Evolutionary conservation across 2,888 invertebrate species (phyloP), one percentile per base, ranked within the genome.

Genomic region (Synanthedon andrenaeformis): DNA sequence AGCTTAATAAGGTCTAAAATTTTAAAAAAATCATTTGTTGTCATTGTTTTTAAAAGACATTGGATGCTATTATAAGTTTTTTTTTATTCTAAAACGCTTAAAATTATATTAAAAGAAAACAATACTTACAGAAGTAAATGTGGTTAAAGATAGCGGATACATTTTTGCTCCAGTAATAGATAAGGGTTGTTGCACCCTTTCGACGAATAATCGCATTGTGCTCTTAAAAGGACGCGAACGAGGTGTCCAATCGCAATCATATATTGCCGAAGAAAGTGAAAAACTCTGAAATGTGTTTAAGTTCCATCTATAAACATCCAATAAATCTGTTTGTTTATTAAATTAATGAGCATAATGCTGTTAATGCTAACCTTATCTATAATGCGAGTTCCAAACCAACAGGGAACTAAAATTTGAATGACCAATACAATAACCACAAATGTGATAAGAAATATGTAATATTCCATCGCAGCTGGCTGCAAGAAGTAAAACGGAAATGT

Each of bases 51-150:
- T 17, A 17, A 17, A 17, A 17, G 17, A 23, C 1, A 23, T 23
- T 23, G 4, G 4, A 23, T 23, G 17, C 23, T 23, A n/a, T n/a
- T n/a, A n/a, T n/a, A 23, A 23, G 23, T 5, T 5, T 23, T 23
- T 23, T 23, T 23, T 5, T 23, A 23, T 23, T 23, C 5, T 5
- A 23, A 23, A 23, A 23, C 23, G 4, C 4, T 23, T 23, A 23
- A 23, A 23, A 23, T 23, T 4, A 35, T 8, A 35, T 35, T 35
- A 10, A 35, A 8, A 8, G 10, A 35, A 35, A 35, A 35, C 1
- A 8, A 35, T 53, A 72, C 73, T 69, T 67, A 83, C 83, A 58
- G 79, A 79, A 57, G 76, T 73, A 62, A 82, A 84, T 51, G 81
- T 77, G 23, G 56, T 60, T 3, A 84, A 66, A 28, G 79, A 76